These are phyloP conservation scores for Gambusia yucatana DNA, from an alignment of 2,797 vertebrate genomes.

Conservation along the genomic window DNA sequence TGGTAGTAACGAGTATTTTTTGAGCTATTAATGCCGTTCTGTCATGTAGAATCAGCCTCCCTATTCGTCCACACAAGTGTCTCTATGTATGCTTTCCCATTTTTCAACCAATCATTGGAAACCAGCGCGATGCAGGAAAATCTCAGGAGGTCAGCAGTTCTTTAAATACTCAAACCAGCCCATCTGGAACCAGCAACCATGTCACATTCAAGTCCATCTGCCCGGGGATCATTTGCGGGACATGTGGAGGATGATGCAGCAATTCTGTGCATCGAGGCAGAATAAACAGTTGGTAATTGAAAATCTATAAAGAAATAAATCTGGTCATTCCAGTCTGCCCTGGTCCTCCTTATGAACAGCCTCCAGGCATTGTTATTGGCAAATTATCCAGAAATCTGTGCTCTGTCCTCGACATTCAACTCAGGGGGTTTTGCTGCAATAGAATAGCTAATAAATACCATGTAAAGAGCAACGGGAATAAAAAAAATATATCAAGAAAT, in stretches of 20 bases:
- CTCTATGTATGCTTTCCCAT: not conserved
- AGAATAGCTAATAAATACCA: not conserved
- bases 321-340: not conserved
- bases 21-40: not conserved
- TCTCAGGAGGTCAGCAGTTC: not conserved
- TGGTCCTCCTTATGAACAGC: not conserved
- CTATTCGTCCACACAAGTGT: not conserved
- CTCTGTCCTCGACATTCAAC: not conserved
- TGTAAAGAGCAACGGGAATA: not conserved
- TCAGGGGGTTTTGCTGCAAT: not conserved
- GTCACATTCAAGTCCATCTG: slow-evolving; percentile 11
- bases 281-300: not conserved
- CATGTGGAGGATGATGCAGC: not conserved
- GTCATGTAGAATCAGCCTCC: not conserved
- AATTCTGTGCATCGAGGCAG: not conserved
- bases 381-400: not conserved
- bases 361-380: not conserved
- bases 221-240: not conserved
- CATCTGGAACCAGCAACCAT: slow-evolving; percentile 4
- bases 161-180: slow-evolving; percentile 2
- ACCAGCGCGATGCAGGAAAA: not conserved
- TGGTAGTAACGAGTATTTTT: not conserved
- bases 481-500: not conserved
- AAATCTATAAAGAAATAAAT: not conserved
- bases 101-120: not conserved